Percentiles rank a stretch among this genome's conserved stretches.
Conservation (phyloP, 2,888 invertebrate species). For the Epiperipatus broadwayi region DNA sequence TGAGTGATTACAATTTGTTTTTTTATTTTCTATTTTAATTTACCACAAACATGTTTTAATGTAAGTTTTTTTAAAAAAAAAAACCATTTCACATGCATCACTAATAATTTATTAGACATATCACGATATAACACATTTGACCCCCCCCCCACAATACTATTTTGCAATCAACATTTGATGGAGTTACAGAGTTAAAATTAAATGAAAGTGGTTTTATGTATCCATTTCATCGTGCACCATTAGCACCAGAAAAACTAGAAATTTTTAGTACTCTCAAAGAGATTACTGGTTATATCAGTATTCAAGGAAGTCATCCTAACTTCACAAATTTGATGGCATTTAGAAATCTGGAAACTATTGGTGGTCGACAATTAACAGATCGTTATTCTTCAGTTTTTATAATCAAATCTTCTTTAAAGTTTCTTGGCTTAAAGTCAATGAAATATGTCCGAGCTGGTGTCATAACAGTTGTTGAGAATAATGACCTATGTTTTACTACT, state of each 20-base stretch:
- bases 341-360: constrained; percentile 74
- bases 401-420: constrained; percentile 65
- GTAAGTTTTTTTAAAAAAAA: too few relatives aligned
- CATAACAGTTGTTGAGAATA: constrained; percentile 70
- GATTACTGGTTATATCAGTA: constrained; percentile 74
- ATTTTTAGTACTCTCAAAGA: constrained; percentile 77
- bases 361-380: constrained; percentile 68
- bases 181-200: too few relatives aligned
- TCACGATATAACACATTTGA: too few relatives aligned
- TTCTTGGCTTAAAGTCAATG: constrained; percentile 60
- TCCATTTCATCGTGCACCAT: too few relatives aligned
- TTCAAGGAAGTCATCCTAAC: constrained; percentile 63
- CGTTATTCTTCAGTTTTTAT: constrained; percentile 68
- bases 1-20: too few relatives aligned
- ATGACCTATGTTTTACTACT: constrained; percentile 70
- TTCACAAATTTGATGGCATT: constrained; percentile 78
- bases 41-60: too few relatives aligned
- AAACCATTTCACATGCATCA: too few relatives aligned
- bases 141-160: too few relatives aligned
- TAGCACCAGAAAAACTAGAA: constrained; percentile 60
- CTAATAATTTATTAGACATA: too few relatives aligned
- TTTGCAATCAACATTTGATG: too few relatives aligned
- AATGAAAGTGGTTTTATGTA: too few relatives aligned
- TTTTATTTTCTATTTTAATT: too few relatives aligned
- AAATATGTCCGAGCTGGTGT: constrained; percentile 67